These are phyloP conservation scores for Oasisia sp. DNA, from an alignment of 2,888 invertebrate species.

Conservation along the genomic window DNA sequence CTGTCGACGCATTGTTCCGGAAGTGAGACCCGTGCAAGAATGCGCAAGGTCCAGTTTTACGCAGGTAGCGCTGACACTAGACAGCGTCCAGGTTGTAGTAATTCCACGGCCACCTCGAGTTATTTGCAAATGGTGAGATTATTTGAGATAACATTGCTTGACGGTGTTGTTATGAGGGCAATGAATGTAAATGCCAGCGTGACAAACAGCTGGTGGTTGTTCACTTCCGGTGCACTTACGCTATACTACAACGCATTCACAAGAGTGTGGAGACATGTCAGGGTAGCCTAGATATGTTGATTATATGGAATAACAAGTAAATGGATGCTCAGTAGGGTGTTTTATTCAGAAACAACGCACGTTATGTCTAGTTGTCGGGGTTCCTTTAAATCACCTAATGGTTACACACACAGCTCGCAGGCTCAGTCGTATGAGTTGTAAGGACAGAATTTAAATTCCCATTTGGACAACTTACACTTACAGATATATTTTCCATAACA, in stretches of 20 bases:
- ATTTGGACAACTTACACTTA: too few species aligned
- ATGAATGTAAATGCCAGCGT: background rate
- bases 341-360: background rate
- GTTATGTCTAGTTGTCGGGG: background rate
- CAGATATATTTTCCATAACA: too few species aligned
- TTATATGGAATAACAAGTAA: background rate
- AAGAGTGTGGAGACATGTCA: background rate
- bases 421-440: too few species aligned
- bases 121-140: conserved; percentile 1
- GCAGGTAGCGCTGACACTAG: background rate
- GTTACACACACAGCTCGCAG: background rate
- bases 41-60: background rate
- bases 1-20: background rate
- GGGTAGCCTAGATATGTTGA: background rate
- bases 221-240: background rate
- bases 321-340: background rate
- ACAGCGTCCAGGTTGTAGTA: background rate
- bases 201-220: background rate
- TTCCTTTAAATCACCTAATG: background rate
- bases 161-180: background rate
- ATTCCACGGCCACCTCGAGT: background rate
- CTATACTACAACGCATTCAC: background rate
- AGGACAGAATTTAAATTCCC: too few species aligned
- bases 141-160: background rate
- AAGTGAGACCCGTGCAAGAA: background rate